phyloP scores from a whole-genome alignment of 1,140 invertebrate species.

The Euschistus heros region DNA sequence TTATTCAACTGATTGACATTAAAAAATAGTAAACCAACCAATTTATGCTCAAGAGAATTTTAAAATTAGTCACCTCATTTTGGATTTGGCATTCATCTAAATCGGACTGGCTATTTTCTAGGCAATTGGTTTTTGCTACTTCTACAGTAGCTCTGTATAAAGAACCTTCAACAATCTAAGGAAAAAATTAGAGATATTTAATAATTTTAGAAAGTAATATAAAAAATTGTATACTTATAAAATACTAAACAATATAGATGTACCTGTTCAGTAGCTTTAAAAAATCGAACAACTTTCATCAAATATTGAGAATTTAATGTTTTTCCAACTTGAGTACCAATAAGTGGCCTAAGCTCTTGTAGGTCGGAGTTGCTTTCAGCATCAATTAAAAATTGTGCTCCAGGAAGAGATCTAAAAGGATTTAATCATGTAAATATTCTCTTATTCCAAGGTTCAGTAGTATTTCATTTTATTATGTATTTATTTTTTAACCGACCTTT shows the following conservation, averaged over 20 bases:
- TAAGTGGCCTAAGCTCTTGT: neutral
- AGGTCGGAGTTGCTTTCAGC: neutral
- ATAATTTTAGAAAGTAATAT: neutral
- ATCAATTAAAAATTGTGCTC: neutral
- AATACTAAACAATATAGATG: neutral
- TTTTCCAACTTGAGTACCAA: neutral
- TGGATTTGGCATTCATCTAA: neutral
- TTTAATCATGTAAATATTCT: neutral
- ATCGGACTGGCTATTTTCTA: neutral
- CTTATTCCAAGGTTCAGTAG: neutral
- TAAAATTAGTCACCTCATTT: neutral
- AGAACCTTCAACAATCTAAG: neutral
- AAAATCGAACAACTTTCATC: neutral
- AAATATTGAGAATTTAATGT: neutral
- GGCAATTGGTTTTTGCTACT: neutral
- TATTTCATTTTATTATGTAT: neutral
- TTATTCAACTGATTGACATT: neutral
- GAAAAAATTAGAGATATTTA: neutral
- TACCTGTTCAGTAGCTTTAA: neutral
- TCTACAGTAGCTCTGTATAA: neutral
- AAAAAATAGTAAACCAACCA: neutral
- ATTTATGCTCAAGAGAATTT: neutral
- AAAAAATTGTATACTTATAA: neutral
- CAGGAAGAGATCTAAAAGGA: neutral
- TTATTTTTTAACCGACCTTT: neutral